Evolutionary conservation across 2,113 vertebrate genomes (phyloP), one percentile per base, ranked within the genome.

Genomic region (Labeo catla): DNA sequence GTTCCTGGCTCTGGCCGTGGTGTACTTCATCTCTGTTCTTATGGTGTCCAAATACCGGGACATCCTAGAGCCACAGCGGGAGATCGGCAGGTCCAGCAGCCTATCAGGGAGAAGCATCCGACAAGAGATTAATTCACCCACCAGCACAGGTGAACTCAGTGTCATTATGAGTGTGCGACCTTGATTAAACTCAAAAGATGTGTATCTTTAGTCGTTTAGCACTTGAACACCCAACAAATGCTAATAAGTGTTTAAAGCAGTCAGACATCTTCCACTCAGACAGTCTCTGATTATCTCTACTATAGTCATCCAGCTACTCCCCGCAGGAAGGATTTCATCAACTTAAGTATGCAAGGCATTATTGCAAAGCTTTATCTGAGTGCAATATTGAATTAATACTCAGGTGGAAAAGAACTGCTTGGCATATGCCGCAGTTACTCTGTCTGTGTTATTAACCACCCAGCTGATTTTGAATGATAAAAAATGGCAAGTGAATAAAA

Each of bases 21-120:
- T 99, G 84, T 99, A 99, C 94, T 99, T 99, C 90, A 99, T 99
- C 90, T 99, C 98, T 0, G 98, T 99, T 84, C 95, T 99, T 86
- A 99, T 99, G 98, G 98, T 99, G 12, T 99, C 98, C 43, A 99
- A 99, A 91, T 99, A 99, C 91, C 97, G 98, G 0, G 98, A 99
- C 92, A 99, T 99, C 87, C 91, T 99, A 89, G 98, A 99, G 87
- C 98, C 98, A 21, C 98, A 99, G 91, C 93, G 98, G 79, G 98
- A 99, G 94, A 97, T 98, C 19, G 95, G 95, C 34, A 95, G 97
- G 87, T 97, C 96, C 89, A 98, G 96, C 91, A 97, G 95, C 95
- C 96, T 98, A 89, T 96, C 96, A 70, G 97, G 97, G 90, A 96
- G 98, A 90, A 98, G 97, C 93, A 98, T 98, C 91, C 97, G 98